These are phyloP conservation scores for Choristoneura rosaceana DNA, from an alignment of 2,888 invertebrate species.

Conservation along the genomic window DNA sequence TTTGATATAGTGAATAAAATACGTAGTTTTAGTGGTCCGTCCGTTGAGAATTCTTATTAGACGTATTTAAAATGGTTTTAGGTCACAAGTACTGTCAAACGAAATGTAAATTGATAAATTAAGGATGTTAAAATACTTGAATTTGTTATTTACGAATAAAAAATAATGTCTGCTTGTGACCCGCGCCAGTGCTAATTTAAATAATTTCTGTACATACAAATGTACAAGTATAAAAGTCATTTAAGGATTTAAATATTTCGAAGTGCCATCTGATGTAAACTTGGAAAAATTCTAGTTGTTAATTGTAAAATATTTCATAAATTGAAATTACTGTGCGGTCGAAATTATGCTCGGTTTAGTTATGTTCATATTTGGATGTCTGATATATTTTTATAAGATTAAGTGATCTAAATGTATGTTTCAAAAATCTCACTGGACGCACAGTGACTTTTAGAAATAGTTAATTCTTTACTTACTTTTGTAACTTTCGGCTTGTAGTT, in stretches of 20 bases:
- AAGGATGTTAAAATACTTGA: background rate
- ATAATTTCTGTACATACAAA: slow-evolving; percentile 7
- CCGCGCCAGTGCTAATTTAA: background rate
- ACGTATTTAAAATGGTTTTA: slow-evolving; percentile 22
- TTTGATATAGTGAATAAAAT: slow-evolving; percentile 47
- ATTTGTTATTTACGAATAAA: slow-evolving; percentile 9
- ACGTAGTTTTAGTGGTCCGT: slow-evolving; percentile 66
- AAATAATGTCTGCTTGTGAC: slow-evolving; percentile 8
- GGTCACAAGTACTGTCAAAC: slow-evolving; percentile 1
- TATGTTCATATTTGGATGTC: slow-evolving; percentile 5
- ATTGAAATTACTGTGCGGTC: slow-evolving; percentile 14
- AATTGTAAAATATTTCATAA: slow-evolving; percentile 24
- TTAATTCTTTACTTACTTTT: slow-evolving; percentile 10
- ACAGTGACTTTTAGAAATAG: slow-evolving; percentile 7
- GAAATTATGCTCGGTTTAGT: background rate
- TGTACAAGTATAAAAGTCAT: slow-evolving; percentile 1
- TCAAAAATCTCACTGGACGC: slow-evolving; percentile 14
- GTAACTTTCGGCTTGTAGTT: slow-evolving; percentile 7
- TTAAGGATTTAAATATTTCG: slow-evolving; percentile 19
- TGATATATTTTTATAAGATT: slow-evolving; percentile 33
- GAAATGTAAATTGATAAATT: slow-evolving; percentile 18
- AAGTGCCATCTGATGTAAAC: slow-evolving; percentile 39
- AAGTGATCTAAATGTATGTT: slow-evolving; percentile 14
- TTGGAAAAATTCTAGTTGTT: slow-evolving; percentile 35
- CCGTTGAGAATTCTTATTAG: slow-evolving; percentile 53